Conservation (phyloP, 2,113 vertebrate species). For the Brachyhypopomus gauderio region DNA sequence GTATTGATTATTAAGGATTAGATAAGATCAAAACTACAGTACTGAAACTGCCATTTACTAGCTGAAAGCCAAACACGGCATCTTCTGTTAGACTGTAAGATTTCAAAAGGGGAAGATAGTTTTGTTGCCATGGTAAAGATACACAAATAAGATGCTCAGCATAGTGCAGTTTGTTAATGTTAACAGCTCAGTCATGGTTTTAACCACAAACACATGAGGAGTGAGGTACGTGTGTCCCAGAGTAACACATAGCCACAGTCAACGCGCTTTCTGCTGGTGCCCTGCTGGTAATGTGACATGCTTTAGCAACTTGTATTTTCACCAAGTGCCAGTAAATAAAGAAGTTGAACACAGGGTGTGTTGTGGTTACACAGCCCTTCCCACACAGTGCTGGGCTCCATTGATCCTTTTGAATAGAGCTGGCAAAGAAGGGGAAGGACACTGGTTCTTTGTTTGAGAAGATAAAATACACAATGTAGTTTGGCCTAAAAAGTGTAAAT, state of each 20-base stretch:
- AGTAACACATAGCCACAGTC: background rate
- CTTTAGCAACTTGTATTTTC: slow-evolving; percentile 74
- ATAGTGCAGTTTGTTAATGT: background rate
- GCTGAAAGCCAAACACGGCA: background rate
- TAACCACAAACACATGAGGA: slow-evolving; percentile 25
- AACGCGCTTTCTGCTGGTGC: slow-evolving; percentile 49
- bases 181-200: slow-evolving; percentile 4
- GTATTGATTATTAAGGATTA: too few species aligned
- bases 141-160: background rate
- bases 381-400: slow-evolving; percentile 59
- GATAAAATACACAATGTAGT: slow-evolving; percentile 60
- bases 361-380: slow-evolving; percentile 69
- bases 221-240: background rate
- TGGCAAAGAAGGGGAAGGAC: slow-evolving; percentile 76
- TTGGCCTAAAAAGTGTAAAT: slow-evolving; percentile 52
- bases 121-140: slow-evolving; percentile 1
- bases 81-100: background rate
- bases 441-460: slow-evolving; percentile 74
- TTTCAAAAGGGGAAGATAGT: background rate
- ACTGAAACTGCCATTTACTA: background rate
- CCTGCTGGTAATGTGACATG: slow-evolving; percentile 8
- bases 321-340: slow-evolving; percentile 72
- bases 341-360: slow-evolving; percentile 69
- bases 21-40: too few species aligned
- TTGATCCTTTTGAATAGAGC: slow-evolving; percentile 68